Percentiles rank a stretch among this genome's conserved stretches.
phyloP scores from a whole-genome alignment of 2,113 vertebrate species.

The Myiozetetes cayanensis region DNA sequence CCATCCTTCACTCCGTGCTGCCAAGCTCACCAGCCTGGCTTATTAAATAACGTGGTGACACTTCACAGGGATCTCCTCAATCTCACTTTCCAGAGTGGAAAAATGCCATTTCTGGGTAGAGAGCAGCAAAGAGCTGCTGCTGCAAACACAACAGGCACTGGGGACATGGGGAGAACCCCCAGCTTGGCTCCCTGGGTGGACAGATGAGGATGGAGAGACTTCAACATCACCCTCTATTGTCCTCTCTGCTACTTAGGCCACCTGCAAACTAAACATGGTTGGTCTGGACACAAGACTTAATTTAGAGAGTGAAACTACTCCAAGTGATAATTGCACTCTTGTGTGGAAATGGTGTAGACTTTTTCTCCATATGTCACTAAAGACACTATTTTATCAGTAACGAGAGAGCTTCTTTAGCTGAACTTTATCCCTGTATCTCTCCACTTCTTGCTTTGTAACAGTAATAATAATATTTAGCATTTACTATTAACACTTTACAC shows the following conservation, averaged over 20 bases:
- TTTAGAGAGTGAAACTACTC: neutral
- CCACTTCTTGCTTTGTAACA: neutral
- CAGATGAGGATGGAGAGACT: no score
- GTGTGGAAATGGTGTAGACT: neutral
- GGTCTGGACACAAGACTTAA: neutral
- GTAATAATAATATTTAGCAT: slow-evolving; percentile 1
- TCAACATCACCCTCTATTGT: neutral
- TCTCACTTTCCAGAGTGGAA: neutral
- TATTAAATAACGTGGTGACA: neutral
- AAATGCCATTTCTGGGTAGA: neutral
- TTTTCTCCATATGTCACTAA: neutral
- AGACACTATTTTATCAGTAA: neutral
- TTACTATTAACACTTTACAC: neutral
- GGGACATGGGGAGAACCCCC: neutral
- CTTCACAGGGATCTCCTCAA: neutral
- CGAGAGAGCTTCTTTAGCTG: neutral
- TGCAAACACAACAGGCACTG: fast-evolving
- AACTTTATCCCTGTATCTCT: neutral
- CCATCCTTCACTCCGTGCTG: neutral
- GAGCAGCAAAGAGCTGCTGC: neutral
- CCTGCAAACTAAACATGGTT: neutral
- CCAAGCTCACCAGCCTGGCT: neutral
- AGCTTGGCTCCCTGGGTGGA: fast-evolving
- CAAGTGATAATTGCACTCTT: neutral
- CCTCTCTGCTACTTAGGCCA: neutral